Base-by-base conservation (phyloP, 2,888 invertebrate genomes). In the Gymnocheta viridis region DNA sequence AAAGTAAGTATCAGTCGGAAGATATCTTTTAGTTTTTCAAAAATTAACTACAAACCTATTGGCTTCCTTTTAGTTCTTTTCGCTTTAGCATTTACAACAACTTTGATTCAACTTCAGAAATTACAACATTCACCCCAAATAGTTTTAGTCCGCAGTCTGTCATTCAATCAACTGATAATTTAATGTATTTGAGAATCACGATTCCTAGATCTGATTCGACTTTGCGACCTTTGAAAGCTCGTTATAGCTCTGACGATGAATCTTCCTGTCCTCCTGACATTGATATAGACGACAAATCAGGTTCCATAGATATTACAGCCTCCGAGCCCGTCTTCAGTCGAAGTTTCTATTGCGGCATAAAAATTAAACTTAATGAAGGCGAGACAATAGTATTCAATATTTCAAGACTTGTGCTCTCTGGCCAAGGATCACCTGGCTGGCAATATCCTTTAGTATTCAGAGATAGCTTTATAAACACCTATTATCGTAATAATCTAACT, bases 161-260 rank as follows among this genome's bases (percentile, higher is more conserved):
- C 1, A 92, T 95, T 74, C 93, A 93, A 87, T 95, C 97, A 1
- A 93, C 94, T 0, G 93, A 94, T 56, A 95, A 95, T 88, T 91
- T 89, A 54, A 93, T 97, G 93, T 89, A 93, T 12, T 88, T 97
- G 4, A 92, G 91, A 67, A 94, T 95, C 2, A 0, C 27, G 0
- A 17, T 86, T 0, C 22, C 24, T 1, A 35, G 32, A 0, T 12
- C 17, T 29, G 66, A 27, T n/a, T 88, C 89, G 10, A 89, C 89
- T 22, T 93, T 93, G 62, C 93, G 94, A 78, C 95, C 96, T 22
- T 95, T 96, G 89, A 94, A 93, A 90, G 94, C 95, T 0, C 93
- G 91, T 54, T 98, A 94, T 89, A 93, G 93, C 38, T 95, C 96
- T 0, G 91, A 93, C 76, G 93, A 94, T 87, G 93, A 93, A 41